A percentile compares a stretch with the other conserved stretches of the same genome.
phyloP scores from a whole-genome alignment of 2,113 vertebrate genomes.

The Entelurus aequoreus region DNA sequence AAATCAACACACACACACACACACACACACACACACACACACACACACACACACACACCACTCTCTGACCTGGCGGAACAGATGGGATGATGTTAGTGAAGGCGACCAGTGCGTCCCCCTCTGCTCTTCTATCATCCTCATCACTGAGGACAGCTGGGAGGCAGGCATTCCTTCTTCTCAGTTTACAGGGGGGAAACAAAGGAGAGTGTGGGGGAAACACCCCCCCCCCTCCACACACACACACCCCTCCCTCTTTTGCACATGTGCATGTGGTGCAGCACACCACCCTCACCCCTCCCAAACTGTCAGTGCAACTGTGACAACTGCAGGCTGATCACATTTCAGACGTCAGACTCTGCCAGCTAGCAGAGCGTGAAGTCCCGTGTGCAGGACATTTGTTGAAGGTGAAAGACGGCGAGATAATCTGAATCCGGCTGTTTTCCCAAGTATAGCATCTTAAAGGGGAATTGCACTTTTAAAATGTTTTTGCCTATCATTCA shows the following conservation, averaged over 20 bases:
- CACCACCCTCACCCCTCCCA: constrained; percentile 4
- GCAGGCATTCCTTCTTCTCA: constrained; percentile 70
- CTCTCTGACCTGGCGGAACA: constrained; percentile 42
- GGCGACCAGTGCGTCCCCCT: constrained; percentile 40
- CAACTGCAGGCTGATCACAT: constrained; percentile 55
- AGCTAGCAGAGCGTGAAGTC: constrained; percentile 19
- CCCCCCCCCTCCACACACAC: too few species aligned
- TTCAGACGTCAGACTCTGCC: constrained; percentile 37
- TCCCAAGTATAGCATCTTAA: constrained; percentile 11
- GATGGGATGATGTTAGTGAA: constrained; percentile 57
- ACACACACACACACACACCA: constrained; percentile 23
- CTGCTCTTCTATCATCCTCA: constrained; percentile 34
- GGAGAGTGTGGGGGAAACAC: constrained; percentile 52
- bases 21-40: constrained; percentile 12
- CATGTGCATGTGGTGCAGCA: constrained; percentile 54
- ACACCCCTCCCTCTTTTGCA: constrained; percentile 45
- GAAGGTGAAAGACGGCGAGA: constrained; percentile 57
- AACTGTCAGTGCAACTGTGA: constrained; percentile 52
- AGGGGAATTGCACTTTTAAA: too few species aligned
- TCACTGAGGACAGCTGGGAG: constrained; percentile 66
- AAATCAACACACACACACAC: constrained; percentile 27
- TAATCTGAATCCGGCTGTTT: constrained; percentile 25
- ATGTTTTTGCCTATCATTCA: too few species aligned
- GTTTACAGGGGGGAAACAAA: constrained; percentile 67
- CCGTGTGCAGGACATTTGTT: constrained; percentile 33